Evolutionary conservation across 2,113 vertebrate species (phyloP).

Genomic region (Entomyzon cyanotis): DNA sequence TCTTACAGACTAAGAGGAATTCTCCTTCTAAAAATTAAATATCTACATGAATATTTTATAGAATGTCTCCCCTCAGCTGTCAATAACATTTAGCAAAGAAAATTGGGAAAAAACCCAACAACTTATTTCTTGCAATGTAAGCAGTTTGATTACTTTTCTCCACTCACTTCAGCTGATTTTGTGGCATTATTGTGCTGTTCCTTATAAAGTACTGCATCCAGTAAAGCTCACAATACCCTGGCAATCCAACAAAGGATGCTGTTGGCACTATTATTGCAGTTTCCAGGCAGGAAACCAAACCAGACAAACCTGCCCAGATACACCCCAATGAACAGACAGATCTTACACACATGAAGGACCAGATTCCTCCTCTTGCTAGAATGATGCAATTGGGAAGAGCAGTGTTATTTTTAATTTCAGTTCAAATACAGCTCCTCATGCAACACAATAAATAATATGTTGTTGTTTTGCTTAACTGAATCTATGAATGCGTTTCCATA

Average conservation of each 20-base stretch:
- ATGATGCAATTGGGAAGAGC: background rate
- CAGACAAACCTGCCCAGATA: background rate
- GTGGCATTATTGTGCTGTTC: background rate
- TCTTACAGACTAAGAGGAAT: background rate
- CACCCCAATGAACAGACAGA: fast-evolving
- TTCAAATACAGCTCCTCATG: background rate
- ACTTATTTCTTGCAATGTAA: background rate
- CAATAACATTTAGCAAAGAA: background rate
- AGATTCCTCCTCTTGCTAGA: background rate
- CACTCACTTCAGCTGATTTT: background rate
- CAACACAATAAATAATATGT: background rate
- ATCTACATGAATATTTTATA: background rate
- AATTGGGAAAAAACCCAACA: background rate
- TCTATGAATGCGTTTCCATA: background rate
- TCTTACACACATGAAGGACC: background rate
- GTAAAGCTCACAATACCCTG: background rate
- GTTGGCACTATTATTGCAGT: background rate
- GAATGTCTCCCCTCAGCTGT: background rate
- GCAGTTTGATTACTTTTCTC: background rate
- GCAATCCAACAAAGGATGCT: background rate
- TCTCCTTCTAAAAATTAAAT: background rate
- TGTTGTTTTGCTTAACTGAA: background rate
- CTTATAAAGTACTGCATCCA: background rate
- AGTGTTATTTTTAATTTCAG: background rate
- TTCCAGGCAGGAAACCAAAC: background rate